Evolutionary conservation across 2,113 vertebrate genomes (phyloP).

Genomic region (Mola mola): DNA sequence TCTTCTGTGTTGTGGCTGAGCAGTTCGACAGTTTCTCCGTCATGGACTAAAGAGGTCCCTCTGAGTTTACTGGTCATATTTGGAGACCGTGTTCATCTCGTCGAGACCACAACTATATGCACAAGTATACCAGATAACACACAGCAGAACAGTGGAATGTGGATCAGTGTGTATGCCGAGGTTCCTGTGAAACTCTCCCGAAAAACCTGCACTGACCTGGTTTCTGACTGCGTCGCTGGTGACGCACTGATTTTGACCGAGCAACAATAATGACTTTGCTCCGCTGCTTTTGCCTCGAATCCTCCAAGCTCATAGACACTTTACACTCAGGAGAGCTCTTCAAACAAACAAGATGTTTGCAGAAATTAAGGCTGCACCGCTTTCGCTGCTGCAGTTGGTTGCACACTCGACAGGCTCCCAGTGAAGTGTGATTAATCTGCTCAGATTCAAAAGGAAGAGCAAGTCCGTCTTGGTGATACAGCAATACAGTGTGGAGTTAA

Average conservation of each 20-base stretch:
- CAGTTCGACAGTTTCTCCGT: not conserved
- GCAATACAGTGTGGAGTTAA: no score
- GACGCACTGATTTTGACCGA: not conserved
- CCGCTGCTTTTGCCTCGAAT: not conserved
- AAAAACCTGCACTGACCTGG: not conserved
- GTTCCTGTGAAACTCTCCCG: not conserved
- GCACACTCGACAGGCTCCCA: no score
- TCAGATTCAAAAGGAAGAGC: no score
- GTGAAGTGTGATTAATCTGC: no score
- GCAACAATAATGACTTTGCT: not conserved
- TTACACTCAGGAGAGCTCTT: not conserved
- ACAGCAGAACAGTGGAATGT: not conserved
- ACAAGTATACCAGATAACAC: not conserved
- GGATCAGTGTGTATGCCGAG: not conserved
- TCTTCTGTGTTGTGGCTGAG: not conserved
- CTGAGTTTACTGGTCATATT: constrained; percentile 27
- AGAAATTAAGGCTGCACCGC: not conserved
- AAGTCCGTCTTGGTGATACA: no score
- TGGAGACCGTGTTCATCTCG: no score
- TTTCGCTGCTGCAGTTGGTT: no score
- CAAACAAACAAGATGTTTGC: not conserved
- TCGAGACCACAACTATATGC: no score
- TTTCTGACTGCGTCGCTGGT: not conserved
- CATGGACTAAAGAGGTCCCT: constrained; percentile 56
- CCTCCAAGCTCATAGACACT: not conserved